Evolutionary conservation across 2,888 invertebrate genomes (phyloP).

Genomic region (Nephrotoma flavescens): DNA sequence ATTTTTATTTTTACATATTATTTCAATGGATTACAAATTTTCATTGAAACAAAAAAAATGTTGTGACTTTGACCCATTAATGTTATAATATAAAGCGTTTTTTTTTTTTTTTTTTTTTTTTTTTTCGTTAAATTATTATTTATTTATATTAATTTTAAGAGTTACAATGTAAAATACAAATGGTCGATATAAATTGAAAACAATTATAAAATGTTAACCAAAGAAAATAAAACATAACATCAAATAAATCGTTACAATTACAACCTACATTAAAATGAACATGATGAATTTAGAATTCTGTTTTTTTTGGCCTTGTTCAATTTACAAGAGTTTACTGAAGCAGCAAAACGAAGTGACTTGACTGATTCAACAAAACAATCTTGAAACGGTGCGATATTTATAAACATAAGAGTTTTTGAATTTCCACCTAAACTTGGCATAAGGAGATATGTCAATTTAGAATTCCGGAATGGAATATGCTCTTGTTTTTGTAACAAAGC

Average conservation of each 20-base stretch:
- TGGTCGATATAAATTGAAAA: neutral
- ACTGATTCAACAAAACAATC: constrained; percentile 75
- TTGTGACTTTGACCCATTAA: no score
- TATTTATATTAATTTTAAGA: neutral
- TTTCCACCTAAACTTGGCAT: constrained; percentile 84
- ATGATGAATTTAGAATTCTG: constrained; percentile 15
- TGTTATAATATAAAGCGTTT: no score
- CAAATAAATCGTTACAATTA: neutral
- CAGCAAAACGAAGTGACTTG: constrained; percentile 76
- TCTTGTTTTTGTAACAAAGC: constrained; percentile 68
- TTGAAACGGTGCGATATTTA: constrained; percentile 76
- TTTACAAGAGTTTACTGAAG: constrained; percentile 72
- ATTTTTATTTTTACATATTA: no score
- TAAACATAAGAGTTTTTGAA: constrained; percentile 86
- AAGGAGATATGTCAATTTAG: constrained; percentile 73
- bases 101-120: no score
- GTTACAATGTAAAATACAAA: neutral
- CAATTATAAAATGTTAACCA: no score
- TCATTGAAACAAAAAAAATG: no score
- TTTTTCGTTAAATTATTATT: neutral
- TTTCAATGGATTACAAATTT: no score
- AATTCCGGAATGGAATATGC: constrained; percentile 80
- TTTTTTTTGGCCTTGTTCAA: constrained; percentile 55
- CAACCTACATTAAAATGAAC: neutral
- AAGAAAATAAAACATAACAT: neutral